Evolutionary conservation across 2,888 invertebrate genomes (phyloP), one percentile per base, ranked within the genome.

Genomic region (Malthinus flaveolus): DNA sequence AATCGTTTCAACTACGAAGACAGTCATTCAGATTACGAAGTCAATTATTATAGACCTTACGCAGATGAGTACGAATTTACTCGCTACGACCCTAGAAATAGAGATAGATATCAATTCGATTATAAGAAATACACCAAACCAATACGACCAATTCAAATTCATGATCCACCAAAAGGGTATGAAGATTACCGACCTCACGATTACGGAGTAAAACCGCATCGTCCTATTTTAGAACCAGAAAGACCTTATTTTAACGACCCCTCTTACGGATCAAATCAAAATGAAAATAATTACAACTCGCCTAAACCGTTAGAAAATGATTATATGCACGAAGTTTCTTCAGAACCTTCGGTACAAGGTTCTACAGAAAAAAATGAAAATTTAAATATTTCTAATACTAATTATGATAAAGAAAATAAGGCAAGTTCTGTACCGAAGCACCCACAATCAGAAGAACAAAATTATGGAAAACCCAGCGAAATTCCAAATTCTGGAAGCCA

Each of bases 191-290:
- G 51, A n/a, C 42, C 35, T 32, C 35, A 12, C 32, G 1, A 5
- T 9, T 32, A 46, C 31, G 45, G 54, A 37, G 35, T 37, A 8
- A 48, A 52, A 23, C 54, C 53, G 7, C 37, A 49, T 39, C 44
- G 58, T 1, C 58, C 58, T 31, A 34, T 33, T 15, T n/a, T n/a
- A 1, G n/a, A 15, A 42, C 15, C 39, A 1, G 9, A 42, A n/a
- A 13, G 39, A 2, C 15, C 39, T 8, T 5, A 23, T 23, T 42
- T 15, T 42, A 15, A 13, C n/a, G 9, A 3, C 8, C 9, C 12
- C 10, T 15, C 39, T 0, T n/a, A 42, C 15, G 39, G 23, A n/a
- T 42, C 13, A 15, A 13, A 42, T n/a, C 15, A 42, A n/a, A 6
- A 42, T 12, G 9, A 13, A 2, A 13, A 13, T n/a, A 42, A 9